Evolutionary conservation across 2,113 vertebrate species (phyloP), one percentile per base, ranked within the genome.

Genomic region (Aepyceros melampus): DNA sequence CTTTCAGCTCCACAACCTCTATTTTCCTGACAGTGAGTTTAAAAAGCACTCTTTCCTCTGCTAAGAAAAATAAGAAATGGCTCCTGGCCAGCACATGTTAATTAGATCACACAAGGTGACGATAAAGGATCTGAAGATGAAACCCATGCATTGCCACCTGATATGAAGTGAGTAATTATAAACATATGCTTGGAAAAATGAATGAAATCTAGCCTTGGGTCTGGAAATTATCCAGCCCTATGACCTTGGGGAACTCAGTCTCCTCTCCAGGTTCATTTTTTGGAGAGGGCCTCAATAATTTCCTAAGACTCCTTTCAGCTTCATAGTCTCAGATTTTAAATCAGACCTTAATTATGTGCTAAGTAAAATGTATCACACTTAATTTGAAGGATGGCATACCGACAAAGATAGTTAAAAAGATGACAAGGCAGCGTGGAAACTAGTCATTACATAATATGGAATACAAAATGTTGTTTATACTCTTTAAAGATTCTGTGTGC

Each of bases 281-380:
- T 53, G 74, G 55, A 78, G 90, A 56, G 67, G 45, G 92, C 56
- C n/a, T 71, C 45, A 29, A 1, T 82, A 49, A 55, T 93, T 87
- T 94, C 74, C 56, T 87, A 31, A 74, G 76, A 62, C 23, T 95
- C 51, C 15, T 81, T 87, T 76, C 36, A 79, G n/a, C 88, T 74
- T 87, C 67, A 43, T 10, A 83, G 51, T n/a, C 89, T 95, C 91
- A 78, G 53, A 55, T 89, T 95, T 94, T 76, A 98, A 97, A 95
- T 94, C 89, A 93, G 90, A 82, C 64, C 87, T 92, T 97, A 91
- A 92, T 96, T 95, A 97, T 55, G 91, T 84, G 74, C 94, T 87
- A 74, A 92, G 58, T 60, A 85, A 94, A 76, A 60, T 53, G 92
- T 55, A 71, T 82, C 71, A 64, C 55, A 82, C 76, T 94, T 93